Evolutionary conservation across 2,888 invertebrate genomes (phyloP), one percentile per base, ranked within the genome.

Genomic region (Lepetodrilus schrolli): DNA sequence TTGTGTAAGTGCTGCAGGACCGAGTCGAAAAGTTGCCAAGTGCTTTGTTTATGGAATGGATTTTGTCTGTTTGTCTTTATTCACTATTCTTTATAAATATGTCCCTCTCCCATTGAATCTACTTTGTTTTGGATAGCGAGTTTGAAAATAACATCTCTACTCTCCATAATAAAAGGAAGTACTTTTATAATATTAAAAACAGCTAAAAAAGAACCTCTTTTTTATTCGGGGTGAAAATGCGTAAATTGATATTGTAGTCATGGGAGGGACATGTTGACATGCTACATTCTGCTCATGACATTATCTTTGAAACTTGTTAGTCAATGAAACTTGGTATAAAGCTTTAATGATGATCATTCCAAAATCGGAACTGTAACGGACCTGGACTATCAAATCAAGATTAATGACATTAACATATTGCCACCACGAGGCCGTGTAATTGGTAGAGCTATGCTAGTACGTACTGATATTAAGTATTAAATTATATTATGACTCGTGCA

Each of bases 281-380:
- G n/a, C n/a, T n/a, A n/a, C n/a, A 43, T 13, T 43, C n/a, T 58
- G 17, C 34, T 58, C 58, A 26, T 58, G 3, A 30, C 34, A 30
- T 58, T n/a, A 58, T 58, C 58, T 30, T 34, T 30, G 58, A 30
- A 17, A 43, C 26, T 58, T 58, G 13, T 58, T 30, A 30, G 58
- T 58, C 7, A 58, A 58, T 58, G 34, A 26, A 26, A 30, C 34
- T 17, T 58, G 58, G 58, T 58, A 58, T 34, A 58, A n/a, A 58
- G 58, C 58, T 58, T 58, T 58, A 58, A 58, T 30, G 58, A 58
- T 13, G 34, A 58, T 34, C 58, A 58, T 58, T 58, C 58, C 58
- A 58, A 58, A 23, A 58, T 17, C 1, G 8, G 17, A 43, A 17
- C 43, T 43, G 43, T 13, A 17, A 43, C 17, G 17, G 43, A n/a